Conservation (phyloP, 1,140 invertebrate genomes). For the Zaprionus vittiger region DNA sequence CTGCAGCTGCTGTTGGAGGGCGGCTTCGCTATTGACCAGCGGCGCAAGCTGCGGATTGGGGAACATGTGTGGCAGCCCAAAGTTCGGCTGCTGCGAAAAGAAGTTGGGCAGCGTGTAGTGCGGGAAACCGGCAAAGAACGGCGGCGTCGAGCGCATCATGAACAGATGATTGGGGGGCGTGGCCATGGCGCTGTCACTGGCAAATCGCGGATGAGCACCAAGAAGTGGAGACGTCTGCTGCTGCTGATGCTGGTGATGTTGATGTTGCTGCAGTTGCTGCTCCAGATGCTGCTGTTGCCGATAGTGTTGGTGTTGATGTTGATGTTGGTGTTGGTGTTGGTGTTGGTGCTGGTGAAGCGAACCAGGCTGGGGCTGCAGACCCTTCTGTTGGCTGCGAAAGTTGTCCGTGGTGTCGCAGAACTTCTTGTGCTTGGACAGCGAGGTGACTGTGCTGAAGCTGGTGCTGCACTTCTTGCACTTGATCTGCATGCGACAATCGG, state of each 20-base stretch:
- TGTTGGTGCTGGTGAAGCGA: constrained; percentile 61
- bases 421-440: constrained; percentile 92
- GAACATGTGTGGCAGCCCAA: constrained; percentile 86
- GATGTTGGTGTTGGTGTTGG: constrained; percentile 48
- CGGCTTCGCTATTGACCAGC: constrained; percentile 46
- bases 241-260: background rate
- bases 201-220: constrained; percentile 26
- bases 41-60: constrained; percentile 75
- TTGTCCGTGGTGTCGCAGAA: constrained; percentile 90
- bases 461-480: constrained; percentile 97
- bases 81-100: constrained; percentile 81
- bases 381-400: constrained; percentile 27
- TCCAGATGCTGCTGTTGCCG: constrained; percentile 23
- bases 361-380: constrained; percentile 55
- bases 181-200: constrained; percentile 75
- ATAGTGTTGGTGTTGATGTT: constrained; percentile 58
- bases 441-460: constrained; percentile 94
- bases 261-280: constrained; percentile 12
- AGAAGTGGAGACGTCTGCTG: constrained; percentile 20
- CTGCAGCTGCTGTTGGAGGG: constrained; percentile 57
- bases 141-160: constrained; percentile 85
- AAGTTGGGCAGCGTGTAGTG: constrained; percentile 83
- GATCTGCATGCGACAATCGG: constrained; percentile 93
- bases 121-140: constrained; percentile 86
- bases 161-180: constrained; percentile 88